Base-by-base conservation (phyloP, 1,140 invertebrate species). In the Ceratoteleas bidentatus region DNA sequence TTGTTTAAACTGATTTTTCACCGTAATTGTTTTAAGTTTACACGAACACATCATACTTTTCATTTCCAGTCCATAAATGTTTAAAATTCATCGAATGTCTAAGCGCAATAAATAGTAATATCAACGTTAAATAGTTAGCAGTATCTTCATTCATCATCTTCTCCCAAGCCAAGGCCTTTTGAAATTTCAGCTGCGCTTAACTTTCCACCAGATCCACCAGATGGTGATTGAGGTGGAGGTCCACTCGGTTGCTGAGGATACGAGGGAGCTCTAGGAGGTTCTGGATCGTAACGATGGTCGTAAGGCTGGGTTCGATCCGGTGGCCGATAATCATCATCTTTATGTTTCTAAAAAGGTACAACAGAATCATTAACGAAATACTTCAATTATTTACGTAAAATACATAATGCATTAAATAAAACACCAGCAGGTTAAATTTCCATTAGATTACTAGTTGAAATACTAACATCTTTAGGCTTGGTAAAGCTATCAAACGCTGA, bases 161-260 rank as follows among this genome's bases (percentile, higher is more conserved):
- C 86, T 11, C 83, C 84, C 36, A 92, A 81, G 16, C 90, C 90
- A 33, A 91, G 86, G 8, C 90, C 90, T 79, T 86, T 89, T 0
- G 90, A 90, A 62, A 91, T 91, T 79, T 91, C 90, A 15, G 87
- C 88, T 2, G 89, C 90, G 11, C 81, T 83, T 33, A 91, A 74
- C 82, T 88, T 90, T 4, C 78, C 65, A 15, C 87, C 87, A 0
- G 84, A 81, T n/a, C n/a, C n/a, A n/a, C n/a, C n/a, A 13, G 86
- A 16, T 34, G 84, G 32, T 32, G 84, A 83, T 24, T 87, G 80
- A 36, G 72, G 24, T n/a, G n/a, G n/a, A n/a, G n/a, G n/a, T n/a
- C n/a, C n/a, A 32, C 75, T 50, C 33, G 86, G 70, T 34, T 66
- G 76, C 24, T 56, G 66, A 8, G 73, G 56, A 0, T 79, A 62